Evolutionary conservation across 2,888 invertebrate species (phyloP), one percentile per base, ranked within the genome.

Genomic region (Drosophila stalkeri): DNA sequence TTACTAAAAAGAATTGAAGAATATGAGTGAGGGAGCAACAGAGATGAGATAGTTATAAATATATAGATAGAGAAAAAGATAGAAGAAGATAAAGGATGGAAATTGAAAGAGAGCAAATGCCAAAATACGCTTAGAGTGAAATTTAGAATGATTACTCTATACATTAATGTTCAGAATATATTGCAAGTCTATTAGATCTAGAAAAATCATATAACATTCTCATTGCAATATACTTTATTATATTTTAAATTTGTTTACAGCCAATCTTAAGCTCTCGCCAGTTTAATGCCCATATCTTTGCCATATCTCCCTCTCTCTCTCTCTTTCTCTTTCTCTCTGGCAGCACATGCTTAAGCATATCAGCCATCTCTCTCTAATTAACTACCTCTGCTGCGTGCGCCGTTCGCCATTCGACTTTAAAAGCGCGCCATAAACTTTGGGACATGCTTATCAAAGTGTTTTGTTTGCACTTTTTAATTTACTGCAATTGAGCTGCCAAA

Each of bases 401-500:
- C 20, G 46, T 5, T 64, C 31, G 8, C 44, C 20, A 46, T 5
- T 64, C 41, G n/a, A 37, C 11, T n/a, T 75, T 70, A 76, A 67
- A 77, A 75, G 65, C 75, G 76, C 70, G 73, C 84, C 83, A 85
- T 91, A 90, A 90, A 88, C 77, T 76, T 77, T 49, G 69, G 63
- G 59, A 79, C 76, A 71, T 72, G 73, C 76, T 76, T 84, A 84
- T 82, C 81, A 76, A 81, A 85, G 84, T 80, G 84, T 90, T 91
- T 91, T 91, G 89, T 91, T 91, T 91, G 87, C 91, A 87, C 85
- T 91, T 91, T 88, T 86, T 89, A 87, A 88, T 86, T 90, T 84
- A 82, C 78, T 86, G 89, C 91, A 91, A 82, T 85, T 83, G 80
- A 77, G 84, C 78, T 86, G 84, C 78, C 82, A 81, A 91, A 87